Evolutionary conservation across 1,140 invertebrate species (phyloP), one percentile per base, ranked within the genome.

Genomic region (Anthonomus grandis): DNA sequence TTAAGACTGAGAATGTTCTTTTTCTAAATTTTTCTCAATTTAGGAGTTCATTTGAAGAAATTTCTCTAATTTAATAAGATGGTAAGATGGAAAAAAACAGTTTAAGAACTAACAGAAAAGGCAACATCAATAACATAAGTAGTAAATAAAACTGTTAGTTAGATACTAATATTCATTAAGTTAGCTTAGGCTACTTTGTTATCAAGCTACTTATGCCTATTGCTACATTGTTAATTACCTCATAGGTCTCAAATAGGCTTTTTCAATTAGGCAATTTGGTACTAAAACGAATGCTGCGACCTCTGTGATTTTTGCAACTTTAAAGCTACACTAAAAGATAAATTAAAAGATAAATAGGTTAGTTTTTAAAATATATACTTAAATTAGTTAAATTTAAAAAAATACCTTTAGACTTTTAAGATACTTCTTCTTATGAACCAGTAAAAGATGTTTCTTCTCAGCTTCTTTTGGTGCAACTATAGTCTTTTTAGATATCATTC

Each of bases 281-380:
- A 93, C 70, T 44, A 86, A 76, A n/a, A 84, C 79, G 18, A 92
- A 72, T 1, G 82, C 73, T 18, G 86, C 82, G 0, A 93, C 81
- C 74, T 93, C 91, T 15, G 89, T 84, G 55, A 93, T 90, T 50
- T 78, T 73, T 9, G 90, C 90, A 21, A 91, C 87, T 69, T 81
- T 87, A 17, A 81, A 74, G 68, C 88, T 90, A 82, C 86, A 64
- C 65, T 67, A 41, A 22, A 66, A 66, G 10, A 22, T 12, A 8
- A 45, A 5, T 21, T 44, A 10, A 19, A n/a, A n/a, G n/a, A n/a
- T n/a, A n/a, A n/a, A n/a, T n/a, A n/a, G n/a, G n/a, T n/a, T 12
- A 3, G 2, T 45, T 45, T 23, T 3, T 3, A 8, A 12, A 17
- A 41, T n/a, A n/a, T n/a, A n/a, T n/a, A 17, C 17, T 41, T 12